These are phyloP conservation scores for Labia minor DNA, from an alignment of 2,888 invertebrate species.

Conservation along the genomic window DNA sequence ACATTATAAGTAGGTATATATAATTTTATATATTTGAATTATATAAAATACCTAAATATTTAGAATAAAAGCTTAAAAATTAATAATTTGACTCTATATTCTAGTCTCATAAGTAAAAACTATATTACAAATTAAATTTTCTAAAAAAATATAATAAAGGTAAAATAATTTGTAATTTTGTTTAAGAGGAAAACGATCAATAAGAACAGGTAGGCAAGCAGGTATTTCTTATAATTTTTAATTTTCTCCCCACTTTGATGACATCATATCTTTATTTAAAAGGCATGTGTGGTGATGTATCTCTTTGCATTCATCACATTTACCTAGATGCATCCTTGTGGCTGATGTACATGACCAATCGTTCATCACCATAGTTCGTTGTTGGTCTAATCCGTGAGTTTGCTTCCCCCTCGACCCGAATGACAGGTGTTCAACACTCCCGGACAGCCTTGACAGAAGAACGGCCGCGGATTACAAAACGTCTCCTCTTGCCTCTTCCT, in stretches of 20 bases:
- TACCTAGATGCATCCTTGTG: neutral
- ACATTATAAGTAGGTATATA: too few relatives aligned
- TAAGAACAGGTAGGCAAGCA: too few relatives aligned
- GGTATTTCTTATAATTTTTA: neutral
- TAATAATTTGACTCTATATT: too few relatives aligned
- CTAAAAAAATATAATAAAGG: too few relatives aligned
- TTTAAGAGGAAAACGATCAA: too few relatives aligned
- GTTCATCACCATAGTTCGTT: neutral
- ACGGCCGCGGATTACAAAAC: neutral
- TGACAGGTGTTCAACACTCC: neutral
- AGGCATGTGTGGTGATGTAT: neutral
- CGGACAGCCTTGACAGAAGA: neutral
- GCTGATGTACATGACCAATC: neutral
- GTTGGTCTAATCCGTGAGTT: neutral
- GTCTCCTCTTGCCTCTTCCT: neutral
- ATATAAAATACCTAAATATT: too few relatives aligned
- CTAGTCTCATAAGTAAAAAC: too few relatives aligned
- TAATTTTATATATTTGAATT: too few relatives aligned
- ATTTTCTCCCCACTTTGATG: neutral
- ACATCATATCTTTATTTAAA: neutral
- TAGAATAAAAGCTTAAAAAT: too few relatives aligned
- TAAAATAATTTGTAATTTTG: too few relatives aligned
- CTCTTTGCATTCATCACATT: neutral
- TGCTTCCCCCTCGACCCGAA: neutral
- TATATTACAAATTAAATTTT: too few relatives aligned